Conservation (phyloP, 2,797 vertebrate species). For the Orientallactaga sibirica region DNA sequence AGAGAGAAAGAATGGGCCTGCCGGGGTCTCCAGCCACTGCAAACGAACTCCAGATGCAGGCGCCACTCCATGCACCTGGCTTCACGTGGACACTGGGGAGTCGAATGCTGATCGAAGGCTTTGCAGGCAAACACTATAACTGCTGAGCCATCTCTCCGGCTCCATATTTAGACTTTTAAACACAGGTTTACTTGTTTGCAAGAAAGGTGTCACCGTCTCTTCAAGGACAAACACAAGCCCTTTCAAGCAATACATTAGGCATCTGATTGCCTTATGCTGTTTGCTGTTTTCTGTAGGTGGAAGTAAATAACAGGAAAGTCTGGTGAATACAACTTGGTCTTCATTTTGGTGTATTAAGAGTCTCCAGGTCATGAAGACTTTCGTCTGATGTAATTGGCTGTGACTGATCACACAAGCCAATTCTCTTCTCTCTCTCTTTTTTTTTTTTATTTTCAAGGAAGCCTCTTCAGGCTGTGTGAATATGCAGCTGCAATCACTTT, state of each 20-base stretch:
- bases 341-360: neutral
- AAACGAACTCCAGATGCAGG: no score
- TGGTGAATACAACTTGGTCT: neutral
- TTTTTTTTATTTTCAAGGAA: neutral
- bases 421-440: neutral
- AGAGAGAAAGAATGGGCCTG: no score
- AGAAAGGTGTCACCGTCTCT: neutral
- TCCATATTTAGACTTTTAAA: neutral
- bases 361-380: neutral
- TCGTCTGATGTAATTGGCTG: neutral
- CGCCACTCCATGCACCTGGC: no score
- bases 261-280: neutral
- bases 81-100: no score
- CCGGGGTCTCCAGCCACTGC: no score
- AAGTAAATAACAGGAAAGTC: neutral
- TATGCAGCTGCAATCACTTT: neutral
- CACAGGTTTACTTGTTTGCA: neutral
- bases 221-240: neutral
- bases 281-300: neutral
- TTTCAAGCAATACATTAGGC: neutral
- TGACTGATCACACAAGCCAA: neutral
- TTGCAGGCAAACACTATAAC: no score
- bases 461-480: neutral
- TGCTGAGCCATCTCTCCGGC: no score
- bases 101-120: no score